A percentile compares a stretch with the other conserved stretches of the same genome.
phyloP scores from a whole-genome alignment of 2,888 invertebrate genomes.

The Pammene aurita region DNA sequence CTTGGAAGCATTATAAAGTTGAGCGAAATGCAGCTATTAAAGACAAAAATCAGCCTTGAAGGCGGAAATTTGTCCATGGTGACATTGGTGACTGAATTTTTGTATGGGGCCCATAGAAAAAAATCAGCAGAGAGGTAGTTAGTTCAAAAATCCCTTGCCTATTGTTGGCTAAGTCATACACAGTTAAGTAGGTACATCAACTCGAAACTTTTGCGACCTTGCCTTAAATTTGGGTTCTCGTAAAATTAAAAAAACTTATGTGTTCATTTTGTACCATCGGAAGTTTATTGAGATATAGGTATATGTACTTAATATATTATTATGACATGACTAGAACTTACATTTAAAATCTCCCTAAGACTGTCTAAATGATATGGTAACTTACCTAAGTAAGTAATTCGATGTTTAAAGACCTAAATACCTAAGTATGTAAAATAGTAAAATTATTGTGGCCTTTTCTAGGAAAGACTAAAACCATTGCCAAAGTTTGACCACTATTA shows the following conservation, averaged over 20 bases:
- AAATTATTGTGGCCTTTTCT: slow-evolving; percentile 16
- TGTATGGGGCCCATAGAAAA: no score
- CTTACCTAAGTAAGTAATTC: neutral
- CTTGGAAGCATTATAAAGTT: no score
- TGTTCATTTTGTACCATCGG: neutral
- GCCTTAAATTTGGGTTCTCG: neutral
- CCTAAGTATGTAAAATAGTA: neutral
- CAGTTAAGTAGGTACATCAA: no score
- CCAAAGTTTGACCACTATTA: no score
- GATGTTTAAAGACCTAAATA: neutral
- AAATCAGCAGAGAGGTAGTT: no score
- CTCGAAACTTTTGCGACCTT: no score
- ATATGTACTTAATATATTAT: neutral
- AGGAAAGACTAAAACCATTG: neutral
- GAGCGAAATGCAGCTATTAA: no score
- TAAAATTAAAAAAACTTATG: slow-evolving; percentile 2
- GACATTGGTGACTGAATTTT: no score
- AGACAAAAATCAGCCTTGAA: no score
- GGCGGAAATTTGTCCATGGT: no score
- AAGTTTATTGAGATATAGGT: slow-evolving; percentile 4
- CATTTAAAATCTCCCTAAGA: neutral
- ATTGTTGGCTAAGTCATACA: no score
- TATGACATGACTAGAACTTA: neutral
- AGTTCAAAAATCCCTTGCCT: no score
- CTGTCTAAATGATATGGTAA: slow-evolving; percentile 4